Percentiles rank a stretch among this genome's conserved stretches.
phyloP scores from a whole-genome alignment of 2,888 invertebrate species.

The Girardia tigrina region DNA sequence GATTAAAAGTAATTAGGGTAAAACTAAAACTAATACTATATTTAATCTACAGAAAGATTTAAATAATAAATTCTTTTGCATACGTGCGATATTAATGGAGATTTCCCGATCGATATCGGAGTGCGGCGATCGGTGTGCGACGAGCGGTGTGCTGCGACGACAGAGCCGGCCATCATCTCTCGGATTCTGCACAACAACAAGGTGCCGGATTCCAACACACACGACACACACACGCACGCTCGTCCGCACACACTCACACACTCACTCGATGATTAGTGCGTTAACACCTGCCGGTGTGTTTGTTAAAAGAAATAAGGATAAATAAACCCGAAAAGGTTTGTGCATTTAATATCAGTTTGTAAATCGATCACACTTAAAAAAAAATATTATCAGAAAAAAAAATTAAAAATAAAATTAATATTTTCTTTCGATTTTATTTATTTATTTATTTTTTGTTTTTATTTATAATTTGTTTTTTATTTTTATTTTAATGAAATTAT shows the following conservation, averaged over 20 bases:
- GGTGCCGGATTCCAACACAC: conserved; percentile 2
- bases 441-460: no score
- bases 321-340: no score
- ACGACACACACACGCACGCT: neutral
- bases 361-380: no score
- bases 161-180: neutral
- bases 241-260: no score
- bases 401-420: no score
- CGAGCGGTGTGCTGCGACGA: neutral
- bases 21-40: conserved; percentile 7
- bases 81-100: neutral
- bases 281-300: neutral
- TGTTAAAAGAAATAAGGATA: neutral
- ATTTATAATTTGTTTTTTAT: no score
- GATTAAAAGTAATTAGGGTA: neutral
- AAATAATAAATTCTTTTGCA: neutral
- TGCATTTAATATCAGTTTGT: no score
- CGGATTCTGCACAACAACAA: neutral
- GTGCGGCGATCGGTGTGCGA: neutral
- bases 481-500: no score
- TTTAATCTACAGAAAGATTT: neutral
- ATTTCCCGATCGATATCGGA: neutral
- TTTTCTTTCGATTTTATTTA: no score
- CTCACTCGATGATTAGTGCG: neutral
- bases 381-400: no score